Conservation (phyloP, 2,888 invertebrate genomes). For the Acholoe squamosa region DNA sequence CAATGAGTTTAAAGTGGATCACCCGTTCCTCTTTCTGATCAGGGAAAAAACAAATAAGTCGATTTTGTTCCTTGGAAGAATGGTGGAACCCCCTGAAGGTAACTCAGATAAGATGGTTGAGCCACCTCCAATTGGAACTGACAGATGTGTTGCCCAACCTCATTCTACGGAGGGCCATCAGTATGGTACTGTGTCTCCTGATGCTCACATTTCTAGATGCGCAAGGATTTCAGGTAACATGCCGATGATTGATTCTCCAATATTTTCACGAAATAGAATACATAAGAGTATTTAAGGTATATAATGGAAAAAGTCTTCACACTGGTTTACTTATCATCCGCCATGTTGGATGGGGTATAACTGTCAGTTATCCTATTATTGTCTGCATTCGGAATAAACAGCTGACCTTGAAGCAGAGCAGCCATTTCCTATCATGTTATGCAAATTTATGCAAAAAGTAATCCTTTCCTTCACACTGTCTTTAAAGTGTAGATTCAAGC, state of each 20-base stretch:
- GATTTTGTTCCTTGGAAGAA: conserved; percentile 65
- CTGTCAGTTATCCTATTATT: not conserved
- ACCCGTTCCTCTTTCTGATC: conserved; percentile 72
- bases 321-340: too few species aligned
- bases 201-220: not conserved
- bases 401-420: too few species aligned
- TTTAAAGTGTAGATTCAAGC: too few species aligned
- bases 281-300: not conserved
- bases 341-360: too few species aligned
- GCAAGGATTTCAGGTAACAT: not conserved
- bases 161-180: not conserved
- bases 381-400: too few species aligned
- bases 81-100: conserved; percentile 10
- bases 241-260: not conserved
- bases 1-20: conserved; percentile 68
- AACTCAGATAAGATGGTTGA: not conserved
- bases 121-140: not conserved
- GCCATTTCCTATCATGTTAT: too few species aligned
- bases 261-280: not conserved
- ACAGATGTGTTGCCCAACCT: not conserved
- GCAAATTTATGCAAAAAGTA: too few species aligned
- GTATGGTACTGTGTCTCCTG: not conserved
- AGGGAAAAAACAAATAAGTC: conserved; percentile 65
- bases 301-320: not conserved
- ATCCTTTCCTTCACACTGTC: too few species aligned